Base-by-base conservation (phyloP, 2,113 vertebrate species). In the Paratilapia polleni region DNA sequence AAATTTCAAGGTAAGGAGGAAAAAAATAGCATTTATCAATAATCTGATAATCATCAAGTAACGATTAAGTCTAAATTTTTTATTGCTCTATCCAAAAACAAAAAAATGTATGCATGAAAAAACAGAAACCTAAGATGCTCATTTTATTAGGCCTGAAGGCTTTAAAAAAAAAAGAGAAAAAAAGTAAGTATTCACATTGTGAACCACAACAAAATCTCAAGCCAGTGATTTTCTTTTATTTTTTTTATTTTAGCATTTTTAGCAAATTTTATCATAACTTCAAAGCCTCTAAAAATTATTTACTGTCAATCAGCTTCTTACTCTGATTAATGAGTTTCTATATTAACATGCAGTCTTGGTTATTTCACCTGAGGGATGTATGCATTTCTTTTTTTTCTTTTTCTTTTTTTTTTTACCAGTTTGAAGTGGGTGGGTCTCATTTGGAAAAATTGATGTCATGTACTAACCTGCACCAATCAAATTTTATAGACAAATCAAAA, bases 401-500 rank as follows among this genome's bases (percentile, higher is more conserved):
- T 1, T 12, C 12, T 12, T 36, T 12, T 36, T 43, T 19, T 43
- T 0, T 4, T 47, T 1, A 19, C 47, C 6, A 6, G 47, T 14
- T 49, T 17, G 47, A 49, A 49, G 15, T 49, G 14, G 47, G 15
- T 7, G 47, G 47, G 2, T 15, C 47, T 49, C 3, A 73, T 73
- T 1, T 20, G 47, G 14, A 17, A 49, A 52, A 52, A 52, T 5
- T 61, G 7, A 28, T 43, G 13, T 2, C n/a, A 28, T 31, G 24
- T 19, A 8, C 14, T 61, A 15, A 6, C 5, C 12, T 31, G 26
- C 14, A 61, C 26, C 59, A 59, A 43, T 59, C 22, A 19, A 56
- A 60, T 31, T 73, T 73, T 52, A 17, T 52, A 73, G 47, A 73
- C 43, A 73, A 54, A 73, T n/a, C 66, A 73, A 73, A 73, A 22